phyloP scores from a whole-genome alignment of 2,113 vertebrate genomes.

The Menura novaehollandiae region DNA sequence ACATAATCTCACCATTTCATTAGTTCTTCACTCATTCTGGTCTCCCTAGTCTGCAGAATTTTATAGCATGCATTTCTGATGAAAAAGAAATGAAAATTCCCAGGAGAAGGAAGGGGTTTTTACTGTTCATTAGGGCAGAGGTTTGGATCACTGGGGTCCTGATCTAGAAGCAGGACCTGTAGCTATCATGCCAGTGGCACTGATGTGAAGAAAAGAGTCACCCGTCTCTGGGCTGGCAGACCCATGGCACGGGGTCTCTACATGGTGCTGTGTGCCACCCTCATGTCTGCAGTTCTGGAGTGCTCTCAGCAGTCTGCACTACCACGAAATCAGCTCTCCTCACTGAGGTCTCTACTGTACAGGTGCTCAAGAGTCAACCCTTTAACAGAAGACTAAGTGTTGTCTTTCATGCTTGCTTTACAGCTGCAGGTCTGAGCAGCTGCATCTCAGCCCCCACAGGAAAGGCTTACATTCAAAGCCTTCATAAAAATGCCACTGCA shows the following conservation, averaged over 20 bases:
- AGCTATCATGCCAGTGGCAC: not conserved
- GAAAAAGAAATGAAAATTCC: not conserved
- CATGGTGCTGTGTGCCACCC: fast-evolving
- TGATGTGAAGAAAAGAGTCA: not conserved
- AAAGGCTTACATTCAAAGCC: fast-evolving
- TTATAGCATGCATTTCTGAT: not conserved
- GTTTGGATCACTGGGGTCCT: not conserved
- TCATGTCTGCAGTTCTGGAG: not conserved
- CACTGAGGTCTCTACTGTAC: not conserved
- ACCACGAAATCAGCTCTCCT: not conserved
- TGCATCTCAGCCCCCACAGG: not conserved
- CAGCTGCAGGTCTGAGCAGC: not conserved
- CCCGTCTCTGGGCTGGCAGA: not conserved
- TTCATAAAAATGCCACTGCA: not conserved
- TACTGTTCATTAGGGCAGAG: not conserved
- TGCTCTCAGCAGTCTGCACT: not conserved
- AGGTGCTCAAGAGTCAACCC: not conserved
- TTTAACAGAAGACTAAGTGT: not conserved
- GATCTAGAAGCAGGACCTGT: not conserved
- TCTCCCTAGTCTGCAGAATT: not conserved
- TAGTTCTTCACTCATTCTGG: not conserved
- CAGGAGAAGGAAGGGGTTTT: not conserved
- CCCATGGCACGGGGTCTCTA: fast-evolving
- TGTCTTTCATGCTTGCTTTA: not conserved
- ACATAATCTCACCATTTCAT: not conserved